Percentiles rank a stretch among this genome's conserved stretches.
These are phyloP conservation scores for Meghimatium bilineatum DNA, from an alignment of 2,888 invertebrate species.

Conservation along the genomic window DNA sequence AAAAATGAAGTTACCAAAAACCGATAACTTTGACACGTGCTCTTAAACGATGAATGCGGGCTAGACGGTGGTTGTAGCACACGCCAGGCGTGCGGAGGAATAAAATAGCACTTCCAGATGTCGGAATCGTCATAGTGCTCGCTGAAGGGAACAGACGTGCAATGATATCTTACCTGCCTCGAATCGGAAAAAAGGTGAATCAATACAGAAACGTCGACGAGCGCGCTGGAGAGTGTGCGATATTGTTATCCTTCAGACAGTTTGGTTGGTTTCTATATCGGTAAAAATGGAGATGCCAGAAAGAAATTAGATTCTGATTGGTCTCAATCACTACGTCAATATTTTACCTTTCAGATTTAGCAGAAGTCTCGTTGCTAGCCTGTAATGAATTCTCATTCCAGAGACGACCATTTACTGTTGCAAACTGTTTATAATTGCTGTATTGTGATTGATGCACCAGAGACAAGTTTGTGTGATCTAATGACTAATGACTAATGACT, in stretches of 20 bases:
- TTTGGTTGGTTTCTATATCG: background rate
- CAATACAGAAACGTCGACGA: conserved; percentile 1
- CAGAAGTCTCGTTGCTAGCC: background rate
- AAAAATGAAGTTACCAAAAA: conserved; percentile 19
- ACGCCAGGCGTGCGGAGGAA: conserved; percentile 27
- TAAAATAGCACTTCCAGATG: conserved; percentile 43
- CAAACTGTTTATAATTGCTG: background rate
- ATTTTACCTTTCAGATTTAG: background rate
- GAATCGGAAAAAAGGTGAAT: background rate
- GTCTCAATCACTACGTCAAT: background rate
- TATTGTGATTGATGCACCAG: too few relatives aligned
- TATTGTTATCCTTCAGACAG: background rate
- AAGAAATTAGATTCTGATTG: background rate
- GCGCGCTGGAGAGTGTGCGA: conserved; percentile 21
- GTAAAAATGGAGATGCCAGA: background rate
- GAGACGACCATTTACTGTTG: background rate
- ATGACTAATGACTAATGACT: too few relatives aligned
- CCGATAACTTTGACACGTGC: conserved; percentile 34
- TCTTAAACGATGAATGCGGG: conserved; percentile 30
- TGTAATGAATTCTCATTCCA: background rate
- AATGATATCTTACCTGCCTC: conserved; percentile 8
- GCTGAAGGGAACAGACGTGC: background rate
- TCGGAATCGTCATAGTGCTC: conserved; percentile 27
- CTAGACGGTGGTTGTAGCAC: background rate
- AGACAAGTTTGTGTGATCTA: too few relatives aligned